Base-by-base conservation (phyloP, 2,113 vertebrate species). In the Hirundichthys speculiger region DNA sequence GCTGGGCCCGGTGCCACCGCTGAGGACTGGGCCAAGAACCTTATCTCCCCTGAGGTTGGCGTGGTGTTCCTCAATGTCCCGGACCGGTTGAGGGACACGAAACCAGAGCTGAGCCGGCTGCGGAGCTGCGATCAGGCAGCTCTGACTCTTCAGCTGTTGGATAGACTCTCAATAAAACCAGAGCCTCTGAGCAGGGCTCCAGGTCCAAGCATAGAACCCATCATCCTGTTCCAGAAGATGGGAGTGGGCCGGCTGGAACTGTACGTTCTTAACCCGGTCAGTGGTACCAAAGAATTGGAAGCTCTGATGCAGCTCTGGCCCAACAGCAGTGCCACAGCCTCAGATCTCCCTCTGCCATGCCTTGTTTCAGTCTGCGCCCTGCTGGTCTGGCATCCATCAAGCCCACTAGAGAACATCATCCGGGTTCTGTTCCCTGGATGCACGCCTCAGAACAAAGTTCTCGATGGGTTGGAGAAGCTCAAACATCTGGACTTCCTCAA, bases 221-320 rank as follows among this genome's bases (percentile, higher is more conserved):
- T 93, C 0, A 93, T 95, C 72, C 88, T 99, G 45, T 98, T 98
- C 59, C 94, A 98, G 59, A 99, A 99, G 89, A 95, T 99, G 96
- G 98, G 98, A 0, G 96, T 99, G 0, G 98, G 98, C 2, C 88
- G 96, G 0, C 52, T 99, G 69, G 97, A 99, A 79, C 86, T 99
- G 90, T 97, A 96, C 0, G 83, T 95, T 2, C 87, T 99, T 15
- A 96, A 98, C 76, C 97, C 97, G 0, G 90, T 94, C 3, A 86
- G 83, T 0, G 92, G 93, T 20, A 93, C 80, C 50, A 88, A 90
- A 41, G 93, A 94, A 55, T 77, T 95, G 1, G 93, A 96, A 2
- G 82, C 81, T 19, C 84, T 96, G 0, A 89, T 91, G 89, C 93
- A 93, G 74, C 85, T 80, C 0, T 95, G 94, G 95, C 62, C 91